Percentiles rank a stretch among this genome's conserved stretches.
Evolutionary conservation across 1,140 invertebrate species (phyloP).

Genomic region (Ceratoteleas bidentatus): DNA sequence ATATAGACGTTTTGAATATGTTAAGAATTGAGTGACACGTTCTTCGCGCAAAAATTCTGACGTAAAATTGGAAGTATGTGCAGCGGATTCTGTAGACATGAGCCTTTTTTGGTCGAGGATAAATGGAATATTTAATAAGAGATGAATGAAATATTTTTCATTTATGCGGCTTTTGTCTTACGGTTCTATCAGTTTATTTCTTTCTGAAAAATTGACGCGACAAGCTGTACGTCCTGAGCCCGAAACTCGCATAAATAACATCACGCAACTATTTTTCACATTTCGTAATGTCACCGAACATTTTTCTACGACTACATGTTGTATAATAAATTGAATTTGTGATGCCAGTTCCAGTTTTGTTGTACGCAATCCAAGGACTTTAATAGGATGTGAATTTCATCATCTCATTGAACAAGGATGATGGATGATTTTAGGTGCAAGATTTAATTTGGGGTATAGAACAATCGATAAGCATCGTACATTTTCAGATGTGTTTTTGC

Average conservation of each 20-base stretch:
- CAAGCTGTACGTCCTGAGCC: neutral
- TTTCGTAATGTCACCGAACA: too few species aligned
- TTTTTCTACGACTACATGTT: too few species aligned
- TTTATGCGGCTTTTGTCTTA: conserved; percentile 17
- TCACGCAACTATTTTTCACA: neutral
- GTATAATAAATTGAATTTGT: too few species aligned
- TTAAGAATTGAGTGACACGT: conserved; percentile 49
- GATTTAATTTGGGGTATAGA: too few species aligned
- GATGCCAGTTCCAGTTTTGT: too few species aligned
- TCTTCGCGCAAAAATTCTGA: conserved; percentile 38
- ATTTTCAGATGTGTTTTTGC: too few species aligned
- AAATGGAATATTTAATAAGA: conserved; percentile 47
- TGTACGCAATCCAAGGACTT: too few species aligned
- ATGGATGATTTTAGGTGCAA: too few species aligned
- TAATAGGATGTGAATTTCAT: too few species aligned
- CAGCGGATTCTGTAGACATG: conserved; percentile 1
- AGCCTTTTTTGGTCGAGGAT: conserved; percentile 19
- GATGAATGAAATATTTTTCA: conserved; percentile 36
- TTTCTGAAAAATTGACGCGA: conserved; percentile 31
- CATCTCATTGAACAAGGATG: too few species aligned
- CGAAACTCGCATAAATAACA: conserved; percentile 40
- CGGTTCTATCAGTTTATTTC: conserved; percentile 27
- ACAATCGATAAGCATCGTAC: too few species aligned
- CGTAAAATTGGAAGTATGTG: conserved; percentile 23
- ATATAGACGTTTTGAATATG: conserved; percentile 58